Evolutionary conservation across 2,797 vertebrate genomes (phyloP).

Genomic region (Falco biarmicus): DNA sequence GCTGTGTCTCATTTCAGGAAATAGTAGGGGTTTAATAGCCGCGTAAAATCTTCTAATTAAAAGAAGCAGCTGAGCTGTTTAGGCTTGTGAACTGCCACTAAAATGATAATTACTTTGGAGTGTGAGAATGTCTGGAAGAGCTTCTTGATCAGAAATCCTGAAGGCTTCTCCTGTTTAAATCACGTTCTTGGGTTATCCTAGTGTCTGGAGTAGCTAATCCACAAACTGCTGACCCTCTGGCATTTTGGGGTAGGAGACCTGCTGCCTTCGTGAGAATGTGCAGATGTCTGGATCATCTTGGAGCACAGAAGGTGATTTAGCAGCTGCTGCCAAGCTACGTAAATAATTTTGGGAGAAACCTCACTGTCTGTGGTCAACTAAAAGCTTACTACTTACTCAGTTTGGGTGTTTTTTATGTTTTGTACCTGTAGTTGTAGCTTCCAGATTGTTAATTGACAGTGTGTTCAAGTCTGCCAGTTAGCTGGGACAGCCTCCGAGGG

Average conservation of each 20-base stretch:
- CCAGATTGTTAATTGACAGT: neutral
- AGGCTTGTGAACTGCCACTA: neutral
- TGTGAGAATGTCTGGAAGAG: neutral
- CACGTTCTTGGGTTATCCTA: neutral
- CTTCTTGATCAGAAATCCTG: neutral
- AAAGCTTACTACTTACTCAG: neutral
- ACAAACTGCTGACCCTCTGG: neutral
- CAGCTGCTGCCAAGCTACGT: neutral
- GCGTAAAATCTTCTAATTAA: neutral
- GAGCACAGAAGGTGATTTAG: neutral
- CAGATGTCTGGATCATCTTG: neutral
- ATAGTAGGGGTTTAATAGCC: neutral
- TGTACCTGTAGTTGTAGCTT: neutral
- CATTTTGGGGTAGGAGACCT: neutral
- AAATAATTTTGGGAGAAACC: neutral
- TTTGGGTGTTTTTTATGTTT: neutral
- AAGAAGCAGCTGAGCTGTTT: neutral
- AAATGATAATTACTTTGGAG: neutral
- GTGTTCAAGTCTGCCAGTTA: neutral
- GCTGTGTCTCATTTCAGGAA: neutral
- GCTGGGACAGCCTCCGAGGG: neutral
- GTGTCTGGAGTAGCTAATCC: neutral
- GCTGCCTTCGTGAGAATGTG: fast-evolving
- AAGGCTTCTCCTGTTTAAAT: neutral
- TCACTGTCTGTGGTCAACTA: neutral